Evolutionary conservation across 2,797 vertebrate genomes (phyloP), one percentile per base, ranked within the genome.

Genomic region (Notoglanidium macrostoma): DNA sequence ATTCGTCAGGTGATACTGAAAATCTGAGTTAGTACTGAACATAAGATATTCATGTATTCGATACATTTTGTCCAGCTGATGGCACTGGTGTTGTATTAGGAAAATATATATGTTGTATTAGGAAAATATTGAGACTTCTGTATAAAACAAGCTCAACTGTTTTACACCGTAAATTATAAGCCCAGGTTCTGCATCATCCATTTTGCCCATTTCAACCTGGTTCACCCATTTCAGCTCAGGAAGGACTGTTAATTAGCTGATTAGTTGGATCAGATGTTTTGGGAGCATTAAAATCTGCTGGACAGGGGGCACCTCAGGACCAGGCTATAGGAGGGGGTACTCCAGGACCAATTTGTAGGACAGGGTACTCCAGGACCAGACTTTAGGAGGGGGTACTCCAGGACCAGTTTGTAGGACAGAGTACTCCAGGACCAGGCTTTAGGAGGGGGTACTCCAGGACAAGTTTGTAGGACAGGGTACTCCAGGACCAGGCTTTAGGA

Each of bases 21-120:
- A 44, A 46, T 74, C 40, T 26, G 72, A 74, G 59, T 2, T 8
- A 9, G 51, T 40, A 79, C 44, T 26, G 72, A 49, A 14, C 11
- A 29, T 11, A 8, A 44, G 44, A n/a, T 29, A 15, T 15, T 51
- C 73, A 35, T 78, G 15, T 1, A 35, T 55, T 21, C 2, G 0
- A 23, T 57, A 55, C 54, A 57, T 55, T 78, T 35, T 55, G 72
- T 77, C 77, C 87, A 89, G 77, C 87, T 87, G 88, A 49, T 86
- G 90, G 86, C 73, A 76, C 15, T 49, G 49, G n/a, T 76, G 29
- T n/a, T 63, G 32, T 55, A 51, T 63, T 32, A 17, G 14, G 23
- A 61, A 72, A 84, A 44, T 3, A 79, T 78, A 10, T 40, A 40
- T 40, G 35, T 40, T 40, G 35, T 40, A 40, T 40, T 40, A 40